Conservation (phyloP, 2,113 vertebrate genomes). For the Trachemys scripta region DNA sequence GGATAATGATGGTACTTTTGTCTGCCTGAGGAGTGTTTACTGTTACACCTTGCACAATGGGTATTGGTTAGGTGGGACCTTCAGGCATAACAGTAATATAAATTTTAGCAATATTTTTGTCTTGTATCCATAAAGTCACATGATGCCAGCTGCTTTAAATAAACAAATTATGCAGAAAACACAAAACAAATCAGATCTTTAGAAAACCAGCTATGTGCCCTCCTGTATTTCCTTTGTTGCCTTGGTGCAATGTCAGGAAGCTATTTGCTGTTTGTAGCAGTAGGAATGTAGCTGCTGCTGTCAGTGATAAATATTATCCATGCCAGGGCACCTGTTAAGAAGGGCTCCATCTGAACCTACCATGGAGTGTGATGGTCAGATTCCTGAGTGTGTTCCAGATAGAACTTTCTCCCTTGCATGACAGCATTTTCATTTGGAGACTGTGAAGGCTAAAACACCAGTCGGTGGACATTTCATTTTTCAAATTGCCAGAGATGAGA, state of each 20-base stretch:
- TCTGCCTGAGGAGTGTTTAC: background rate
- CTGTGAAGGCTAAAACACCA: background rate
- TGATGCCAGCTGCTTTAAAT: background rate
- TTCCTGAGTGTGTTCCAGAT: background rate
- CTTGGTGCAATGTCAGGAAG: background rate
- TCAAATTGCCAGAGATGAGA: constrained; percentile 4
- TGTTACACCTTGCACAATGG: background rate
- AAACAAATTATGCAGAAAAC: background rate
- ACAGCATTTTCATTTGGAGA: background rate
- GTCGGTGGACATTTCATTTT: background rate
- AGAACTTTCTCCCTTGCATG: background rate
- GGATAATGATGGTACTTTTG: background rate
- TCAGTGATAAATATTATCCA: background rate
- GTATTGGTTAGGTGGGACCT: accelerated
- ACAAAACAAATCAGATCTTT: background rate
- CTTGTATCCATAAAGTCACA: background rate
- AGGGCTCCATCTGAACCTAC: background rate
- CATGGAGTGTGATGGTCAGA: background rate
- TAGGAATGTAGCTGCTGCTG: background rate
- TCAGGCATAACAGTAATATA: background rate
- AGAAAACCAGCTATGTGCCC: background rate
- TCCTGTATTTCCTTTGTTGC: accelerated
- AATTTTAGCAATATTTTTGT: background rate
- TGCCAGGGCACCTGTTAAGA: background rate
- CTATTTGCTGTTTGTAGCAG: background rate